Base-by-base conservation (phyloP, 2,797 vertebrate species). In the Passerculus sandwichensis region DNA sequence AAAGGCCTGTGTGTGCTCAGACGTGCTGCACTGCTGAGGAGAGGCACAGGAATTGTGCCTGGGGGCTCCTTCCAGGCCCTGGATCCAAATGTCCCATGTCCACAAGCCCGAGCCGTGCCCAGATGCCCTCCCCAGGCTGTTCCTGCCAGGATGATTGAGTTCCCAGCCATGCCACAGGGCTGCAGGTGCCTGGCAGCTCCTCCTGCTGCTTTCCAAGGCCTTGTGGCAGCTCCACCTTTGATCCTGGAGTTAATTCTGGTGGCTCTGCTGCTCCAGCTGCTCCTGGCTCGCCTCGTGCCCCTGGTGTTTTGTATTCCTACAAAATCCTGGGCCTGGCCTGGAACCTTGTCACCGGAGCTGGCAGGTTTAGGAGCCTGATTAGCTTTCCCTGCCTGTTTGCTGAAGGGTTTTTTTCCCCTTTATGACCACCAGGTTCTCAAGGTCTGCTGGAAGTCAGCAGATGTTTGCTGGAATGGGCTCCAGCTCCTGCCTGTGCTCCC, bases 371-470 rank as follows among this genome's bases (percentile, higher is more conserved):
- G 85, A 57, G 42, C 20, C 72, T 77, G 78, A 74, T 74, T 40
- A 69, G 70, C 61, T 86, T 89, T 85, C 62, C 47, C 25, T 69
- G 21, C 17, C 65, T 47, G 38, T 7, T 50, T 44, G 65, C 30
- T 61, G 25, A 12, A 20, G 10, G 29, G 38, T 10, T 84, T 48
- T 12, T 75, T 29, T 29, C 7, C 20, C 21, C 66, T 79, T 78
- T 71, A 36, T 32, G 64, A 45, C 66, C 69, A 85, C 56, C 71
- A 77, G 44, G 15, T 62, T 57, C 79, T 85, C 79, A 77, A 81
- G 67, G 79, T 77, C 69, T 91, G 20, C 29, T 94, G 76, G 61
- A 84, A 86, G 82, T 13, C 85, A 89, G 15, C 85, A 78, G 82
- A 71, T 64, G 64, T 77, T 92, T 71, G 50, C 54, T 72, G 87